Conservation (phyloP, 1,140 invertebrate species). For the Orius laevigatus region DNA sequence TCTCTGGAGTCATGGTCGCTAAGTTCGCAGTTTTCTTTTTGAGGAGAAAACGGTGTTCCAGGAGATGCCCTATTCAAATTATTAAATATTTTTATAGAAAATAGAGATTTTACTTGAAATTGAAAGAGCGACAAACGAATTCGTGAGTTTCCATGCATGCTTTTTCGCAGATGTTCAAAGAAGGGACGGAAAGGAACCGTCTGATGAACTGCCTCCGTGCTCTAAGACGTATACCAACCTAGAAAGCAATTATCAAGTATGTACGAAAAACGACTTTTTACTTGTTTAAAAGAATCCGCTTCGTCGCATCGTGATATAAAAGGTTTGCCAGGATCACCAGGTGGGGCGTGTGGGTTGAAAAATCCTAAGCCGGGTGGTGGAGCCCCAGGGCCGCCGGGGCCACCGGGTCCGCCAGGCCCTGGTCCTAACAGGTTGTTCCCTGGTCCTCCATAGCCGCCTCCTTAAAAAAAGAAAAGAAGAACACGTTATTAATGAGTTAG, state of each 20-base stretch:
- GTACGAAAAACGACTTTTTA: slow-evolving; percentile 11
- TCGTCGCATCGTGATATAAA: slow-evolving; percentile 49
- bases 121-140: slow-evolving; percentile 76
- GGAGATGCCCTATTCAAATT: slow-evolving; percentile 28
- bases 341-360: slow-evolving; percentile 14
- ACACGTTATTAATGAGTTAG: too few relatives aligned
- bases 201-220: slow-evolving; percentile 63
- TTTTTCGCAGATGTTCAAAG: slow-evolving; percentile 57
- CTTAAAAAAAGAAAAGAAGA: too few relatives aligned
- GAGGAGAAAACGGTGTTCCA: slow-evolving; percentile 34
- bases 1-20: slow-evolving; percentile 71
- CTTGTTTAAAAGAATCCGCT: slow-evolving; percentile 58
- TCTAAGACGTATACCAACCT: slow-evolving; percentile 50
- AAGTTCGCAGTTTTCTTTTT: slow-evolving; percentile 73
- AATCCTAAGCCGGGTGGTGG: too few relatives aligned
- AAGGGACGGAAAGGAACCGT: slow-evolving; percentile 50
- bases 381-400: slow-evolving; percentile 16
- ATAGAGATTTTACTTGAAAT: slow-evolving; percentile 41
- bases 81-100: neutral
- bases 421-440: slow-evolving; percentile 12
- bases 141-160: slow-evolving; percentile 68
- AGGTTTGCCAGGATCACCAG: slow-evolving; percentile 24
- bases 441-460: slow-evolving; percentile 5
- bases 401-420: slow-evolving; percentile 16
- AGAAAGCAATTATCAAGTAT: too few relatives aligned